Percentiles rank a stretch among this genome's conserved stretches.
phyloP scores from a whole-genome alignment of 2,888 invertebrate genomes.

The Eristalis arbustorum region DNA sequence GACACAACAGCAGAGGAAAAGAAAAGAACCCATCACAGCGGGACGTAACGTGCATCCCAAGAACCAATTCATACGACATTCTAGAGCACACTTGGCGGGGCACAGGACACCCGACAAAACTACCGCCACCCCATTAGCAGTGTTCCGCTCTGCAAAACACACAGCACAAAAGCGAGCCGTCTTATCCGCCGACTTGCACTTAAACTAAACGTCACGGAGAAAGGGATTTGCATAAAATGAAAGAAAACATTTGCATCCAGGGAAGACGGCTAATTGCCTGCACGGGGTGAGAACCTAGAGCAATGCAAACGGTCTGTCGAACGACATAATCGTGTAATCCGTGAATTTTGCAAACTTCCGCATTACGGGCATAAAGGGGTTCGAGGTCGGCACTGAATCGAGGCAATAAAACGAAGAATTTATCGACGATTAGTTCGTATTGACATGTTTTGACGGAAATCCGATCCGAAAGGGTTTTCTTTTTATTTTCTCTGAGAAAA shows the following conservation, averaged over 20 bases:
- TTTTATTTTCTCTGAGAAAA: neutral
- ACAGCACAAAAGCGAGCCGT: neutral
- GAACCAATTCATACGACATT: neutral
- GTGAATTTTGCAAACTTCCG: slow-evolving; percentile 48
- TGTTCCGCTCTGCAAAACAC: neutral
- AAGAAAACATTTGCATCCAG: neutral
- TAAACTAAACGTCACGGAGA: neutral
- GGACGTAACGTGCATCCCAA: neutral
- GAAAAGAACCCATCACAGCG: neutral
- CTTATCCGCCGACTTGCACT: neutral
- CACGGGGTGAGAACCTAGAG: neutral
- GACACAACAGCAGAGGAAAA: neutral
- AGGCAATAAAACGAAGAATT: slow-evolving; percentile 25
- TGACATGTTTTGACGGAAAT: slow-evolving; percentile 52
- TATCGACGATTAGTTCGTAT: slow-evolving; percentile 42
- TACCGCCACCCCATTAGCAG: neutral
- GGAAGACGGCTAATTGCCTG: too few relatives aligned
- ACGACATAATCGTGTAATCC: slow-evolving; percentile 46
- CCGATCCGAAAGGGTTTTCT: neutral
- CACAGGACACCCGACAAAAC: neutral
- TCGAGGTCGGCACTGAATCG: neutral
- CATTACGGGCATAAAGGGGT: slow-evolving; percentile 4
- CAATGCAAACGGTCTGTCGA: slow-evolving; percentile 33
- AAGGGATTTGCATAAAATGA: neutral
- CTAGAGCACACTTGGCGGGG: neutral